Evolutionary conservation across 92 coral and sea anemone genomes (phyloP), one percentile per base, ranked within the genome.

Genomic region (Phenganax marumi): DNA sequence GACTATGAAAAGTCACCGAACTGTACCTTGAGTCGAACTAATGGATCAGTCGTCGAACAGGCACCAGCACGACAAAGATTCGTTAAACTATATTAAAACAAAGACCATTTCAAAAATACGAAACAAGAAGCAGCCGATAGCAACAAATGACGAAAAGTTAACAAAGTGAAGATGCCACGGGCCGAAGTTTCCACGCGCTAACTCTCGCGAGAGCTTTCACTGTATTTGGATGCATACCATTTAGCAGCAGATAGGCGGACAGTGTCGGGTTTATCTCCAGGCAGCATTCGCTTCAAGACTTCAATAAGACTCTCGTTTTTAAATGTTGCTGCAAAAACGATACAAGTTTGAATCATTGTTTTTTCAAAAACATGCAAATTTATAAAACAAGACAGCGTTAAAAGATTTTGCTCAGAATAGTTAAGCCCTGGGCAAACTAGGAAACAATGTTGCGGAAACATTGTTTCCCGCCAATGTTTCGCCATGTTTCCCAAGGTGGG

Each of bases 181-280:
- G 23, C 46, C 57, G 81, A 56, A 1, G 49, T 12, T 53, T 0
- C 6, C 16, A 22, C 8, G 10, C 11, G 24, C 0, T 7, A 33
- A 68, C 13, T 49, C 16, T 56, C 73, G 8, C 0, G 6, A 10
- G 46, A 39, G 1, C 4, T 19, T 8, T 52, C n/a, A 66, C 16
- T 18, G 48, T 22, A 25, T 33, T 12, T 50, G 43, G 3, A 33
- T 0, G 49, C 92, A 51, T 55, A 95, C 98, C 98, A 95, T 80
- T 95, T 95, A 14, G 98, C 98, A 57, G 98, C 98, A 54, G 92
- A 97, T 43, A 95, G 88, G 25, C 92, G 97, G 77, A 92, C 85
- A 43, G 93, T 93, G 68, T 95, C 98, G 68, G 90, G 92, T 49
- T 89, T 87, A 80, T 95, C 97, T 70, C 98, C 90, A 14, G 97